Conservation (phyloP, 1,140 invertebrate species). For the Meloidogyne exigua region DNA sequence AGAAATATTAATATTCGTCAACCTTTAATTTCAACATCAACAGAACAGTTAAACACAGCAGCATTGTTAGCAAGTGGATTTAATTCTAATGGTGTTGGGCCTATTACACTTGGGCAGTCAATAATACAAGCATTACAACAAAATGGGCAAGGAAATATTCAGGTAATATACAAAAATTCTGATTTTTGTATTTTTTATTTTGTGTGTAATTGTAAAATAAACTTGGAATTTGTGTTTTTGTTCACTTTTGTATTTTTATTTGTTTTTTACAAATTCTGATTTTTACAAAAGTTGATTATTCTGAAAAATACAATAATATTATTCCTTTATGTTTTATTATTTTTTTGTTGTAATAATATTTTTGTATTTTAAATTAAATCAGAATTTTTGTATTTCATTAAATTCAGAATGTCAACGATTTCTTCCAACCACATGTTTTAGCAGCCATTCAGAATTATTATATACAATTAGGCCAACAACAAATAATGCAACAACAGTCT, state of each 20-base stretch:
- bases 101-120: neutral
- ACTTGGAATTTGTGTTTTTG: neutral
- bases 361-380: neutral
- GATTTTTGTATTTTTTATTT: neutral
- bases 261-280: too few species aligned
- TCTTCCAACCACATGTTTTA: constrained; percentile 57
- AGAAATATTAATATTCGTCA: neutral
- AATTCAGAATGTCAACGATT: constrained; percentile 47
- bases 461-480: constrained; percentile 39
- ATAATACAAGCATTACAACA: neutral
- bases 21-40: neutral
- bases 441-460: constrained; percentile 61
- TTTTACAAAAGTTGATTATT: too few species aligned
- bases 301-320: too few species aligned
- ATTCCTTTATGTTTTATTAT: too few species aligned
- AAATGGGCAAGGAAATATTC: neutral
- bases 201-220: neutral
- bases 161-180: constrained; percentile 7
- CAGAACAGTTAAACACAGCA: constrained; percentile 9
- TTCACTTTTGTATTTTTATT: too few species aligned
- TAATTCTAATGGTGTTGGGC: neutral
- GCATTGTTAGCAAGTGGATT: neutral
- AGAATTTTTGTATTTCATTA: neutral
- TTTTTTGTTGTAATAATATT: too few species aligned
- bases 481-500: neutral